phyloP scores from a whole-genome alignment of 2,888 invertebrate genomes.

The Agrypnus murinus region DNA sequence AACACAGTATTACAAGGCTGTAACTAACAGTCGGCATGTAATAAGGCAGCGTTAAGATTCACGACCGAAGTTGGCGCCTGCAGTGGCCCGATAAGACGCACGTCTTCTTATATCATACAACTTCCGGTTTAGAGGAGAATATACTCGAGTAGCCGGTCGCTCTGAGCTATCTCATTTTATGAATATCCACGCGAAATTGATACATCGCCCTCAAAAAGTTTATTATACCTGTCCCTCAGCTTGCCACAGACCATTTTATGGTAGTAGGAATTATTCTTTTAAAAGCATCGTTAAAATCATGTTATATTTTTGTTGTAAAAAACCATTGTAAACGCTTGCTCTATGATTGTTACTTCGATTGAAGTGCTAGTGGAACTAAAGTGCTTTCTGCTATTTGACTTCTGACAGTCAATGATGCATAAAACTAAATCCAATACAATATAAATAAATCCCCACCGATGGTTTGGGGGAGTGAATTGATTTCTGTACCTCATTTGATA shows the following conservation, averaged over 20 bases:
- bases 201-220: constrained; percentile 47
- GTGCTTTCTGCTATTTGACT: constrained; percentile 28
- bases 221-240: constrained; percentile 48
- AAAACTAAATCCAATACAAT: constrained; percentile 20
- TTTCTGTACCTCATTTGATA: constrained; percentile 8
- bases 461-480: neutral
- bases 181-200: constrained; percentile 56
- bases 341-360: constrained; percentile 24
- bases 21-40: constrained; percentile 65
- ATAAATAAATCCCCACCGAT: constrained; percentile 15
- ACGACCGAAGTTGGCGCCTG: constrained; percentile 58
- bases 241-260: constrained; percentile 33
- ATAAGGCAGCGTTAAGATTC: constrained; percentile 59
- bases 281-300: constrained; percentile 27
- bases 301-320: constrained; percentile 19
- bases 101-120: constrained; percentile 56
- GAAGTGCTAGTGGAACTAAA: constrained; percentile 16
- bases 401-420: constrained; percentile 30
- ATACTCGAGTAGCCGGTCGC: constrained; percentile 49
- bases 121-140: constrained; percentile 53
- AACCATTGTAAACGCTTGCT: constrained; percentile 20
- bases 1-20: constrained; percentile 67
- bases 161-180: constrained; percentile 57
- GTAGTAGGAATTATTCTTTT: constrained; percentile 29
- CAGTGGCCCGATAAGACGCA: constrained; percentile 57